A percentile compares a stretch with the other conserved stretches of the same genome.
phyloP scores from a whole-genome alignment of 2,113 vertebrate genomes.

The Sinocyclocheilus anshuiensis region DNA sequence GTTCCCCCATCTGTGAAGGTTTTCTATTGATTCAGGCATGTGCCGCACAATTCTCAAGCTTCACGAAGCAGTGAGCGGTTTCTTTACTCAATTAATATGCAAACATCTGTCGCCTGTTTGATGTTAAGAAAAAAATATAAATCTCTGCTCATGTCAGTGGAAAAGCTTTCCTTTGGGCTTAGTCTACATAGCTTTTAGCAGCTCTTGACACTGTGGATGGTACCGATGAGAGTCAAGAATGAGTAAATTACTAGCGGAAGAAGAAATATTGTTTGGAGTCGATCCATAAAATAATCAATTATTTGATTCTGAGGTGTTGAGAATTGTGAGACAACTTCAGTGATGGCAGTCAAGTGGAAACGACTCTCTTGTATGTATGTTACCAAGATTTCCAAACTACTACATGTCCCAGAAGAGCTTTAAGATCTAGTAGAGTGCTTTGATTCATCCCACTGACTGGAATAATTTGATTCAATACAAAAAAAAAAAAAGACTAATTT shows the following conservation, averaged over 20 bases:
- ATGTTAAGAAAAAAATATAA: slow-evolving; percentile 64
- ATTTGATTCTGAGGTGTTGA: background rate
- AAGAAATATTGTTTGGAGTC: background rate
- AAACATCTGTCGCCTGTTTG: slow-evolving; percentile 72
- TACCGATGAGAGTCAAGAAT: slow-evolving; percentile 52
- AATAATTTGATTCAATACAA: too few relatives aligned
- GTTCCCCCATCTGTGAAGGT: slow-evolving; percentile 32
- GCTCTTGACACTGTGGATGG: slow-evolving; percentile 68
- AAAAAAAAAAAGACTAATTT: too few relatives aligned
- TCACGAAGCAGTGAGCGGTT: slow-evolving; percentile 53
- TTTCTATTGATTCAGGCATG: slow-evolving; percentile 42
- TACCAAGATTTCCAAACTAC: background rate
- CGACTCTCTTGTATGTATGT: background rate
- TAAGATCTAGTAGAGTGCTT: too few relatives aligned
- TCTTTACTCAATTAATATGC: slow-evolving; percentile 69
- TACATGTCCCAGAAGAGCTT: too few relatives aligned
- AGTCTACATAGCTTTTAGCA: slow-evolving; percentile 65
- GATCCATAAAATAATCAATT: background rate
- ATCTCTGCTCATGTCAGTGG: slow-evolving; percentile 56
- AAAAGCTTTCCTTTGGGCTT: slow-evolving; percentile 58
- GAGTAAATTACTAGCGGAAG: slow-evolving; percentile 62
- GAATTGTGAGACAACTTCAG: background rate
- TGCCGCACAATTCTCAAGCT: slow-evolving; percentile 63
- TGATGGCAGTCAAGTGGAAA: background rate
- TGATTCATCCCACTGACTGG: too few relatives aligned